A percentile compares a stretch with the other conserved stretches of the same genome.
Conservation (phyloP, 1,140 invertebrate genomes). For the Frieseomelitta varia region DNA sequence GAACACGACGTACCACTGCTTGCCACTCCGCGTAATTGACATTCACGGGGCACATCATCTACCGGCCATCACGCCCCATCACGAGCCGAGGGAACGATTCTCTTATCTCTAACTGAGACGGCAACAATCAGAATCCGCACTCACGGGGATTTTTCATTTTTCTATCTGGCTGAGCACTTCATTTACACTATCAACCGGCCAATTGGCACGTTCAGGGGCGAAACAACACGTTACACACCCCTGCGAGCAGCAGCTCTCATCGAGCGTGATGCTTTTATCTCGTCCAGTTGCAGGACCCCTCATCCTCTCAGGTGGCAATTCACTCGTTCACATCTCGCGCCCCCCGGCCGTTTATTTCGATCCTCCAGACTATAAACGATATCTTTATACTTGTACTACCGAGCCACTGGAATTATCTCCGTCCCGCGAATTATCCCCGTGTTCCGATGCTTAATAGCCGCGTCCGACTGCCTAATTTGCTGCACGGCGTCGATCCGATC, state of each 20-base stretch:
- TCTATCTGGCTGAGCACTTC: slow-evolving; percentile 33
- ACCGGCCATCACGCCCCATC: not conserved
- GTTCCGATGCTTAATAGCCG: slow-evolving; percentile 22
- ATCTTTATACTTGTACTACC: not conserved
- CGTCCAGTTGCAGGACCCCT: slow-evolving; percentile 14
- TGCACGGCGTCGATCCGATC: not conserved
- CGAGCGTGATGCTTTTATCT: slow-evolving; percentile 35
- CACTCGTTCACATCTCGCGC: slow-evolving; percentile 28
- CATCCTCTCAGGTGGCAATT: slow-evolving; percentile 46
- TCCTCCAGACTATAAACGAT: slow-evolving; percentile 2
- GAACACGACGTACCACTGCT: slow-evolving; percentile 32
- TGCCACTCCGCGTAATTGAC: slow-evolving; percentile 32
- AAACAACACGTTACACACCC: slow-evolving; percentile 50
- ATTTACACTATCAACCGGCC: slow-evolving; percentile 38
- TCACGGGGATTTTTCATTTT: slow-evolving; percentile 35
- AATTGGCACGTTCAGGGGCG: slow-evolving; percentile 27
- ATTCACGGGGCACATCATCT: not conserved
- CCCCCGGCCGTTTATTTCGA: slow-evolving; percentile 15
- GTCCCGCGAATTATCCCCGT: slow-evolving; percentile 17
- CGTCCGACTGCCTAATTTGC: slow-evolving; percentile 28
- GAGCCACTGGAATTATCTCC: slow-evolving; percentile 19
- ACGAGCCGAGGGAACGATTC: not conserved
- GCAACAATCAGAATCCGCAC: slow-evolving; percentile 11
- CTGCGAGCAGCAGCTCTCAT: not conserved
- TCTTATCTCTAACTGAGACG: slow-evolving; percentile 30